Base-by-base conservation (phyloP, 2,888 invertebrate genomes). In the Dasypolia templi region DNA sequence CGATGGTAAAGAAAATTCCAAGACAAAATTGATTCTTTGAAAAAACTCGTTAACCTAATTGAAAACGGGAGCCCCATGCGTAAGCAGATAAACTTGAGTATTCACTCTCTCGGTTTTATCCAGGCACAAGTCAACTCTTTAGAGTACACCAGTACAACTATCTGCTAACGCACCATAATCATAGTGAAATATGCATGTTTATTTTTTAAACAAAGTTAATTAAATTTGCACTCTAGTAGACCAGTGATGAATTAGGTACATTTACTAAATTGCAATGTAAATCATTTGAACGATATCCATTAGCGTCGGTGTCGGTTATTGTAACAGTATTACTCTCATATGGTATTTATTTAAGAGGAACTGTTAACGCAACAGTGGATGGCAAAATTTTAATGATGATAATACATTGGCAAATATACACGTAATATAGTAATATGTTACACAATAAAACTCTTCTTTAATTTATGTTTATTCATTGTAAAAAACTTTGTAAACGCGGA, bases 181-280 rank as follows among this genome's bases (percentile, higher is more conserved):
- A 66, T 58, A 70, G 62, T 78, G 74, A 84, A 86, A 75, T 51
- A 58, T 4, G 29, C 46, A 69, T n/a, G n/a, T n/a, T n/a, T n/a
- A n/a, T n/a, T n/a, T n/a, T 68, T 29, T 64, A 64, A 72, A 59
- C 39, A 64, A 68, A 75, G 11, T 58, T 46, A 66, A 70, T 74
- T 70, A 62, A 71, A 72, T 72, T 74, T 72, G 51, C 39, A 46
- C n/a, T 74, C n/a, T 51, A 70, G 17, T 62, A 55, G 58, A 59
- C 32, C 71, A 72, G 74, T 69, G 78, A 81, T 71, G 68, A 58
- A 83, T 82, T 71, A 42, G 26, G 61, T 64, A 71, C 42, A 56
- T 76, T 61, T 63, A 51, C 35, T 62, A 69, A 72, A 78, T 75
- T 75, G 58, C 49, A 66, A 44, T 65, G 58, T 70, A 58, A 78